Evolutionary conservation across 2,888 invertebrate species (phyloP).

Genomic region (Pollenia labialis): DNA sequence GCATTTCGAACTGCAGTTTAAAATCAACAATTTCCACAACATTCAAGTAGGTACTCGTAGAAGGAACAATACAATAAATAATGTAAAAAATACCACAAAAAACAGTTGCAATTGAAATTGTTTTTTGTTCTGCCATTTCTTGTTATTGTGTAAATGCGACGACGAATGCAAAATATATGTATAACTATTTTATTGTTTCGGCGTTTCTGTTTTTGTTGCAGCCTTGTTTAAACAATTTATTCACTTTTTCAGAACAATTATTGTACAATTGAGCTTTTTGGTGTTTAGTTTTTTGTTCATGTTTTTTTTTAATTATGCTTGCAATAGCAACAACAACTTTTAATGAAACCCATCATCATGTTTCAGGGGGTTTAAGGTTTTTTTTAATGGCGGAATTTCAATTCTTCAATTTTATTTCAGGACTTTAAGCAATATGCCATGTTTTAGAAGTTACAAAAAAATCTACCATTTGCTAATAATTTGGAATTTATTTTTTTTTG

Average conservation of each 20-base stretch:
- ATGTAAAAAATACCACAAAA: slow-evolving; percentile 3
- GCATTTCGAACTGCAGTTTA: slow-evolving; percentile 23
- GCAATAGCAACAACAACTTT: neutral
- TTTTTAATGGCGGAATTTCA: too few species aligned
- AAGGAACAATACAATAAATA: slow-evolving; percentile 31
- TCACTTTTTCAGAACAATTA: slow-evolving; percentile 5
- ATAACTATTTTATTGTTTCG: slow-evolving; percentile 1
- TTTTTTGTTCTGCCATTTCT: neutral
- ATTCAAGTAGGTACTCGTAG: neutral
- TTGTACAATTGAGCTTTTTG: neutral
- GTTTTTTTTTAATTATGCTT: neutral
- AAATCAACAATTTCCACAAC: neutral
- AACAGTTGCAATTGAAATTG: slow-evolving; percentile 43
- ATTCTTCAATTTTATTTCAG: neutral
- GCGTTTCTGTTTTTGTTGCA: neutral
- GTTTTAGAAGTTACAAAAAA: neutral
- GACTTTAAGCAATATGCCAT: neutral
- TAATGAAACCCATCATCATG: neutral
- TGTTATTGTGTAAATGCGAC: slow-evolving; percentile 1
- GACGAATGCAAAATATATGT: neutral
- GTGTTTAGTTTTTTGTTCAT: neutral
- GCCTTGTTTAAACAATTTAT: neutral
- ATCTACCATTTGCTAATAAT: too few species aligned
- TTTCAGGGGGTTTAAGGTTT: neutral
- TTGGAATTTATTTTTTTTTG: neutral